Evolutionary conservation across 2,888 invertebrate species (phyloP).

Genomic region (Cistogaster globosa): DNA sequence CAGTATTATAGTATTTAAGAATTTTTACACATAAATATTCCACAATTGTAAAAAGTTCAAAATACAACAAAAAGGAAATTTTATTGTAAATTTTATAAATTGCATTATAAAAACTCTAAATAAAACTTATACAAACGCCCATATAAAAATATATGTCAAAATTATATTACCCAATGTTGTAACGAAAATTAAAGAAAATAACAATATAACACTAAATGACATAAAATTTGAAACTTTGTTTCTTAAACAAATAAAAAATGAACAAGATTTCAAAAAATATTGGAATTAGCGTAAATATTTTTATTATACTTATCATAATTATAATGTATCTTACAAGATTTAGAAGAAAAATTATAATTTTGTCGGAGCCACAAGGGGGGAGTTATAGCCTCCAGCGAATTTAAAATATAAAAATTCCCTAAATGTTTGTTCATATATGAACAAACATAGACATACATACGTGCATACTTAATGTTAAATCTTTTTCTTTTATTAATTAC

Average conservation of each 20-base stretch:
- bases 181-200: slow-evolving; percentile 53
- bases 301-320: slow-evolving; percentile 7
- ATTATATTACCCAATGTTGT: slow-evolving; percentile 50
- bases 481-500: not conserved
- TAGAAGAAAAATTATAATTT: slow-evolving; percentile 11
- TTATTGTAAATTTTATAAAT: slow-evolving; percentile 42
- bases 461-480: not conserved
- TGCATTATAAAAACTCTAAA: not conserved
- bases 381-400: not conserved
- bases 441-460: too few relatives aligned
- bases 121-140: slow-evolving; percentile 35
- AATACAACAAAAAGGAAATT: slow-evolving; percentile 49
- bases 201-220: slow-evolving; percentile 19
- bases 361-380: too few relatives aligned
- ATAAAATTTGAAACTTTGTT: slow-evolving; percentile 36
- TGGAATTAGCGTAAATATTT: not conserved
- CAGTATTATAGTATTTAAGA: slow-evolving; percentile 50
- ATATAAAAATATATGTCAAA: slow-evolving; percentile 42
- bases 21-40: slow-evolving; percentile 34
- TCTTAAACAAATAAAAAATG: slow-evolving; percentile 26
- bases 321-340: not conserved
- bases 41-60: slow-evolving; percentile 48
- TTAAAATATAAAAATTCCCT: not conserved
- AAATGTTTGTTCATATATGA: too few relatives aligned
- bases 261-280: slow-evolving; percentile 6